These are phyloP conservation scores for Lydus trimaculatus DNA, from an alignment of 2,888 invertebrate species.

Conservation along the genomic window DNA sequence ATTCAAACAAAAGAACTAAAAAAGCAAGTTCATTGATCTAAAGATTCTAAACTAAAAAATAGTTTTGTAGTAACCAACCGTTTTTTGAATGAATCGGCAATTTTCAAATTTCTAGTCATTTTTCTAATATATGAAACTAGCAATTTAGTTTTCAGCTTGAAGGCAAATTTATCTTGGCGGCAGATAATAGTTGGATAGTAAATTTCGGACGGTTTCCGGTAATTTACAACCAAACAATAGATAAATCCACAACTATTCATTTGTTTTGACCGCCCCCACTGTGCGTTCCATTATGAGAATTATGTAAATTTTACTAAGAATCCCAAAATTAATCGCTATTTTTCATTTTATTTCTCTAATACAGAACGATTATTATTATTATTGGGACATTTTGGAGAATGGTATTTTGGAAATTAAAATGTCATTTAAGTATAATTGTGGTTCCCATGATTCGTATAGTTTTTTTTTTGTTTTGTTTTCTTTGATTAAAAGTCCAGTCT, in stretches of 20 bases:
- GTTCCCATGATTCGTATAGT: constrained; percentile 41
- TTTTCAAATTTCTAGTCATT: neutral
- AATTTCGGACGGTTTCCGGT: constrained; percentile 5
- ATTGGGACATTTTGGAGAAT: constrained; percentile 23
- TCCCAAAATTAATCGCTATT: neutral
- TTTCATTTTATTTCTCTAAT: no score
- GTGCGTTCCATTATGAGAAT: neutral
- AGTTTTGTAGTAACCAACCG: neutral
- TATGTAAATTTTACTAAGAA: neutral
- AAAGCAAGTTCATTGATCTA: neutral
- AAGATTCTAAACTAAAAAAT: neutral
- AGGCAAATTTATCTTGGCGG: constrained; percentile 3
- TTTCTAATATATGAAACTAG: neutral
- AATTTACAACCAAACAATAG: constrained; percentile 2
- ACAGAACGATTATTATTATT: no score
- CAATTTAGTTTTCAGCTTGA: neutral
- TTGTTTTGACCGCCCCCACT: neutral
- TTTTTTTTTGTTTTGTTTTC: constrained; percentile 34
- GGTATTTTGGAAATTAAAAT: constrained; percentile 55
- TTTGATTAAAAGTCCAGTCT: constrained; percentile 30
- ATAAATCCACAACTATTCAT: neutral
- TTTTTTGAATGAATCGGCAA: constrained; percentile 6
- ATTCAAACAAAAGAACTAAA: neutral
- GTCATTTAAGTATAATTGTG: constrained; percentile 52
- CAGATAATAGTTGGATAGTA: constrained; percentile 1